These are phyloP conservation scores for Caranx ignobilis DNA, from an alignment of 2,113 vertebrate species.

Conservation along the genomic window DNA sequence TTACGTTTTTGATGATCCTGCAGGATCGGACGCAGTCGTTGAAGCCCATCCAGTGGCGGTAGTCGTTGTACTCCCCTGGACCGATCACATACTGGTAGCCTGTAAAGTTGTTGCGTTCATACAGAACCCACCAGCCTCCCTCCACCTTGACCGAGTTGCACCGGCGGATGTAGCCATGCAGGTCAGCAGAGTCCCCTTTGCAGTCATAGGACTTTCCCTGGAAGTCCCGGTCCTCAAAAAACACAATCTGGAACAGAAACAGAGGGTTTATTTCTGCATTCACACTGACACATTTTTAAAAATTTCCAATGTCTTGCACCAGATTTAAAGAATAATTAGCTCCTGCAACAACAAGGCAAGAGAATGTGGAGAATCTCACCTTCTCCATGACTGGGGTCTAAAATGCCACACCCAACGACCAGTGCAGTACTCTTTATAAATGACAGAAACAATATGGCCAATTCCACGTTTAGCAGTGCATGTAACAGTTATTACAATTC, in stretches of 20 bases:
- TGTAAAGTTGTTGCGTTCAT: conserved; percentile 58
- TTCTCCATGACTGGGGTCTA: conserved; percentile 56
- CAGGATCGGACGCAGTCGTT: conserved; percentile 79
- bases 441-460: conserved; percentile 53
- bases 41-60: conserved; percentile 73
- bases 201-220: conserved; percentile 79
- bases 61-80: conserved; percentile 64
- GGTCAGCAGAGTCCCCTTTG: conserved; percentile 76
- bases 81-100: conserved; percentile 67
- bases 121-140: conserved; percentile 77
- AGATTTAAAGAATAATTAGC: not conserved
- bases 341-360: not conserved
- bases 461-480: conserved; percentile 57
- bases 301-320: not conserved
- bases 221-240: conserved; percentile 80
- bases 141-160: conserved; percentile 81
- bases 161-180: conserved; percentile 73
- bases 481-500: conserved; percentile 61
- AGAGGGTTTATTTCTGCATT: too few species aligned
- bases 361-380: conserved; percentile 38
- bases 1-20: conserved; percentile 73
- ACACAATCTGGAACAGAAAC: conserved; percentile 49
- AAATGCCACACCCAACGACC: conserved; percentile 3
- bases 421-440: conserved; percentile 61
- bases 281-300: too few species aligned